Evolutionary conservation across 2,113 vertebrate species (phyloP), one percentile per base, ranked within the genome.

Genomic region (Cygnus atratus): DNA sequence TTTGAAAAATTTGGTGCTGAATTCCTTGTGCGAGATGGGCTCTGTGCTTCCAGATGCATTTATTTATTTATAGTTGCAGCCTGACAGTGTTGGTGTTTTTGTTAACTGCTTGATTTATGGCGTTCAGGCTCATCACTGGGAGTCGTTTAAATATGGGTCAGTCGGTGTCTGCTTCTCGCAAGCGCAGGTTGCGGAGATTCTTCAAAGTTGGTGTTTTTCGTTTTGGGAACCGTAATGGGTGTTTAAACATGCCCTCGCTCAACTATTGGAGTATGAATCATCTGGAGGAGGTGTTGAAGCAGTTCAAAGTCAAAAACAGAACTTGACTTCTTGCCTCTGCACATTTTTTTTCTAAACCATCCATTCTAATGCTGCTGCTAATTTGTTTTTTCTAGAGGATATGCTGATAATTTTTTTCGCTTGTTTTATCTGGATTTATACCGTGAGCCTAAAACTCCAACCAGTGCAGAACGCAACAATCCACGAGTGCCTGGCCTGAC

Each of bases 241-340:
- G 63, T 87, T 95, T 73, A 52, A 82, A 46, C 75, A 8, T 80
- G 86, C 84, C 81, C 93, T 91, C 0, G 2, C 71, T 92, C 70
- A 76, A 11, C 89, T 95, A 82, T n/a, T 6, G 74, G 74, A 66
- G 71, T 16, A 91, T 92, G 87, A 85, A 85, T 97, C 84, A 87
- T 87, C 76, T 70, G 91, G 91, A 94, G 91, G 96, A 92, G 95
- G 93, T 85, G 91, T 91, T 83, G 66, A 65, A 89, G 58, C 61
- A 54, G 73, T 84, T 95, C 74, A 44, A 5, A 96, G 89, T 93
- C 57, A 89, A 88, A 91, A 86, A 17, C 76, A 61, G 76, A 82
- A 28, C 84, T 84, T 74, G 76, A 72, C 84, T 94, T 93, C 61
- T 70, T 2, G 7, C 86, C 86, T 75, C 31, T 86, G 88, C 80